phyloP scores from a whole-genome alignment of 2,113 vertebrate species.

The Saccopteryx bilineata region DNA sequence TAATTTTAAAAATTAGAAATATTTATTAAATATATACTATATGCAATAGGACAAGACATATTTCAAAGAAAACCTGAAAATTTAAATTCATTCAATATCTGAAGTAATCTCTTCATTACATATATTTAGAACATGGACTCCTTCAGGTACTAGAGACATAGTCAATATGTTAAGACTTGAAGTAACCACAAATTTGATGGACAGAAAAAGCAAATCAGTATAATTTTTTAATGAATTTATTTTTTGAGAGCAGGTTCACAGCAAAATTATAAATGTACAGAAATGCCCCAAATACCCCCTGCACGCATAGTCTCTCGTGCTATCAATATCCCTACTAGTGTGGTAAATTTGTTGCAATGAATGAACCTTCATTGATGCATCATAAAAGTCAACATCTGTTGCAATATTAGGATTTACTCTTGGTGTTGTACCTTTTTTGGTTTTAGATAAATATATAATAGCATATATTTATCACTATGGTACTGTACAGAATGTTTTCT shows the following conservation, averaged over 20 bases:
- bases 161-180: background rate
- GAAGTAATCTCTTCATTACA: background rate
- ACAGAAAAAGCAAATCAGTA: background rate
- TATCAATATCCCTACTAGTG: background rate
- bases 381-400: too few relatives aligned
- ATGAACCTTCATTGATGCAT: too few relatives aligned
- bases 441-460: too few relatives aligned
- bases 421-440: too few relatives aligned
- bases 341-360: too few relatives aligned
- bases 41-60: background rate
- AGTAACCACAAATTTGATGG: background rate
- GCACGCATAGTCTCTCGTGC: background rate
- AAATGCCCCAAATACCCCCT: background rate
- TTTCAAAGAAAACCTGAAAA: background rate
- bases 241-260: background rate
- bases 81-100: background rate
- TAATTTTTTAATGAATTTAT: background rate
- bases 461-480: too few relatives aligned
- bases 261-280: background rate
- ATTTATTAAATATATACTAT: background rate
- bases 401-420: too few relatives aligned
- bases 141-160: background rate
- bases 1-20: background rate
- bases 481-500: too few relatives aligned
- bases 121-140: background rate